Conservation (phyloP, 2,113 vertebrate species). For the Xiphorhynchus elegans region DNA sequence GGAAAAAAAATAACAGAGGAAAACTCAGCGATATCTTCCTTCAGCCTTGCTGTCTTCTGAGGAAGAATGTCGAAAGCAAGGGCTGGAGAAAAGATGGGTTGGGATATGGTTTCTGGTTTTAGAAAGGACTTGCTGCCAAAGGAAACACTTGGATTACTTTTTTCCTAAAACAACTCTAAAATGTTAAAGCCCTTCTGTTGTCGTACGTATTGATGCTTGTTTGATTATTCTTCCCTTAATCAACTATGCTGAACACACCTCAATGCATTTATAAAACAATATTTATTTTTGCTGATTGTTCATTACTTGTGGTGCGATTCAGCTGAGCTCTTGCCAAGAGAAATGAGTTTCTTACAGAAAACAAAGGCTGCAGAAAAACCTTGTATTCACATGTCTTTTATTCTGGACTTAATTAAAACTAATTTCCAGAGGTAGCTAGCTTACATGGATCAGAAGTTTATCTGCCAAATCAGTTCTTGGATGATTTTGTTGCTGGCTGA, state of each 20-base stretch:
- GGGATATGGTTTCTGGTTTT: not conserved
- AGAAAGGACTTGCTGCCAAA: not conserved
- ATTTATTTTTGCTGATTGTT: constrained; percentile 46
- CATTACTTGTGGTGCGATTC: constrained; percentile 34
- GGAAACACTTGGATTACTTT: not conserved
- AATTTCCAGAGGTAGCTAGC: constrained; percentile 57
- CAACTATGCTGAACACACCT: not conserved
- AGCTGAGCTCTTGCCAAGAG: constrained; percentile 7
- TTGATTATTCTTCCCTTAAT: constrained; percentile 48
- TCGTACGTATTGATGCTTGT: constrained; percentile 27
- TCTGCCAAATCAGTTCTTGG: constrained; percentile 24
- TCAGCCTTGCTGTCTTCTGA: not conserved
- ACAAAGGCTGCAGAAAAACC: constrained; percentile 10
- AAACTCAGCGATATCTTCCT: not conserved
- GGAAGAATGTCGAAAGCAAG: not conserved
- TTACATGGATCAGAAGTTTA: constrained; percentile 50
- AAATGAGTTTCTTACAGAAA: not conserved
- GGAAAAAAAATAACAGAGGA: not conserved
- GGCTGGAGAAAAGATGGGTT: not conserved
- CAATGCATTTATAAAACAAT: not conserved
- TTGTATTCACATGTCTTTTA: not conserved
- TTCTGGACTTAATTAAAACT: constrained; percentile 60
- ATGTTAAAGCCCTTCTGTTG: constrained; percentile 3
- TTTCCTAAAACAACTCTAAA: not conserved
- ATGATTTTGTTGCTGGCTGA: constrained; percentile 52